Evolutionary conservation across 1,140 invertebrate genomes (phyloP), one percentile per base, ranked within the genome.

Genomic region (Spodoptera frugiperda): DNA sequence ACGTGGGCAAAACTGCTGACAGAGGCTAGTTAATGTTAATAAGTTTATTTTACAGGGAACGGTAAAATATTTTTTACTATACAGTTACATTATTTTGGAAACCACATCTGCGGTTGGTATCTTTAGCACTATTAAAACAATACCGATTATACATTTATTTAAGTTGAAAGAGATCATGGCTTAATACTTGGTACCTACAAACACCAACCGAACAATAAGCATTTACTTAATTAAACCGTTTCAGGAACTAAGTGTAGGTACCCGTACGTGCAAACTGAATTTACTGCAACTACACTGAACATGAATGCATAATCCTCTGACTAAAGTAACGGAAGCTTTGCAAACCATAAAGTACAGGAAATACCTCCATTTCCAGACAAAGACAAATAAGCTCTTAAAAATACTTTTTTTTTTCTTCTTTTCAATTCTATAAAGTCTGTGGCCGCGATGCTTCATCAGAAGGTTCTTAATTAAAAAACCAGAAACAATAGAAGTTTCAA

Each of bases 401-500:
- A 76, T 25, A 21, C 14, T 17, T 19, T 54, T 71, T 71, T 71
- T 46, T 46, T 71, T 71, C 25, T 46, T 65, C 49, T 67, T 76
- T 76, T 54, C 61, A 76, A 67, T 76, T 76, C 59, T 63, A 67
- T 76, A 67, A 61, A 75, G 57, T 75, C 68, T 72, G 44, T 59
- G 44, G 59, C 49, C 15, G 48, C 59, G 61, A 76, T 55, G 74
- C 76, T 77, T 77, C 67, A 77, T 77, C 76, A 61, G 71, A 77
- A 61, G 67, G 57, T 15, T 70, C 65, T 77, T 77, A 77, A 77
- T 77, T 77, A 77, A 77, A 39, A 77, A 77, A 77, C 17, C 54
- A 71, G 65, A 74, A 81, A 85, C 84, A 85, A 85, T 82, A 78
- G 77, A 65, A 68, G 71, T 67, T 73, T 76, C 54, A 63, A 74